phyloP scores from a whole-genome alignment of 2,888 invertebrate species.

The Lamproptera curius region DNA sequence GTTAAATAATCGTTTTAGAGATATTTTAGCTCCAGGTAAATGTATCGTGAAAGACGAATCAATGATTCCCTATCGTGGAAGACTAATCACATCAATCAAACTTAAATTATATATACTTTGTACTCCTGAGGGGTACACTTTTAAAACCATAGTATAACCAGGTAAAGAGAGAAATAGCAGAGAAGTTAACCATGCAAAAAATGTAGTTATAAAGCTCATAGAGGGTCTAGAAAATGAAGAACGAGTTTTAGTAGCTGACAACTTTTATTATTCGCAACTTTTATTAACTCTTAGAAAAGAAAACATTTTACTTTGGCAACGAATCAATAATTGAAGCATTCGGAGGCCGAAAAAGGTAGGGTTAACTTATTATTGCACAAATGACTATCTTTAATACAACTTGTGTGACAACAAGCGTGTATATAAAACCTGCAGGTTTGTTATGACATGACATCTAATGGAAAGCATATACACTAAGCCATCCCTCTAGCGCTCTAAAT shows the following conservation, averaged over 20 bases:
- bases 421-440: slow-evolving; percentile 5
- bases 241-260: slow-evolving; percentile 2
- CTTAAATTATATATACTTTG: slow-evolving; percentile 23
- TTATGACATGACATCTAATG: slow-evolving; percentile 9
- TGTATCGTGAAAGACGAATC: neutral
- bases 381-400: neutral
- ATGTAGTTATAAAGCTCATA: slow-evolving; percentile 1
- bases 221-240: neutral
- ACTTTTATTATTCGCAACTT: neutral
- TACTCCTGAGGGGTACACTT: slow-evolving; percentile 22
- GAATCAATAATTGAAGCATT: neutral
- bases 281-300: neutral
- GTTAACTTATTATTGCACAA: neutral
- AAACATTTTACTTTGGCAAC: slow-evolving; percentile 5
- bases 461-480: neutral
- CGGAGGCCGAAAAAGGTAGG: too few relatives aligned
- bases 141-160: slow-evolving; percentile 15
- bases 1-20: neutral
- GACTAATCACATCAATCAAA: too few relatives aligned
- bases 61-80: neutral
- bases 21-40: neutral
- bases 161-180: slow-evolving; percentile 10
- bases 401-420: slow-evolving; percentile 4
- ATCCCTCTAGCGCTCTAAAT: slow-evolving; percentile 1
- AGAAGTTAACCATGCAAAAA: slow-evolving; percentile 15